phyloP scores from a whole-genome alignment of 1,140 invertebrate species.

The Lucilia sericata region DNA sequence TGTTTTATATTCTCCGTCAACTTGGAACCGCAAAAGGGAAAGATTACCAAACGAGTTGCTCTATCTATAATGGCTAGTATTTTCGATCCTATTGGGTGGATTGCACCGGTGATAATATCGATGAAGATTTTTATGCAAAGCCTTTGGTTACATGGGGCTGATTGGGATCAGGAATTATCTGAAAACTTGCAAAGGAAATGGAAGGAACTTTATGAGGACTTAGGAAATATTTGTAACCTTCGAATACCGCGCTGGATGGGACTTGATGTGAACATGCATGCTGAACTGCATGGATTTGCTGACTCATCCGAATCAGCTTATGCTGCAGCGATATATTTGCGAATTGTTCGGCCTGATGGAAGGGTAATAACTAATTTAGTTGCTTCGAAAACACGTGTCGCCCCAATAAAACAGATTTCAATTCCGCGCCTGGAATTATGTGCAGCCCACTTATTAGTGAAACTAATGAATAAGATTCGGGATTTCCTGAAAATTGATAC shows the following conservation, averaged over 20 bases:
- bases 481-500: neutral
- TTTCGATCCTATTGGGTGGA: too few species aligned
- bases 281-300: constrained; percentile 58
- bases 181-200: constrained; percentile 48
- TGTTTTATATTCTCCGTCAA: too few species aligned
- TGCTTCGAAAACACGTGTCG: constrained; percentile 48
- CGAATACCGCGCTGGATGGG: constrained; percentile 40
- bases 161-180: constrained; percentile 60
- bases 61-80: too few species aligned
- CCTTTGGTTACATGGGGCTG: constrained; percentile 51
- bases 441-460: neutral
- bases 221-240: constrained; percentile 47
- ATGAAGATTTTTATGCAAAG: too few species aligned
- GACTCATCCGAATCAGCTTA: constrained; percentile 63
- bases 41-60: too few species aligned
- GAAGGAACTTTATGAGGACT: constrained; percentile 50
- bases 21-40: too few species aligned
- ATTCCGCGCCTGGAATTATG: constrained; percentile 49
- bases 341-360: constrained; percentile 30
- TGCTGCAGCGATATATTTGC: constrained; percentile 61
- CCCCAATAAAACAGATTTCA: constrained; percentile 46
- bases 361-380: constrained; percentile 27
- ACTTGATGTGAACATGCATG: neutral
- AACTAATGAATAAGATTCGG: constrained; percentile 11
- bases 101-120: too few species aligned